Evolutionary conservation across 2,888 invertebrate genomes (phyloP), one percentile per base, ranked within the genome.

Genomic region (Acheta domesticus): DNA sequence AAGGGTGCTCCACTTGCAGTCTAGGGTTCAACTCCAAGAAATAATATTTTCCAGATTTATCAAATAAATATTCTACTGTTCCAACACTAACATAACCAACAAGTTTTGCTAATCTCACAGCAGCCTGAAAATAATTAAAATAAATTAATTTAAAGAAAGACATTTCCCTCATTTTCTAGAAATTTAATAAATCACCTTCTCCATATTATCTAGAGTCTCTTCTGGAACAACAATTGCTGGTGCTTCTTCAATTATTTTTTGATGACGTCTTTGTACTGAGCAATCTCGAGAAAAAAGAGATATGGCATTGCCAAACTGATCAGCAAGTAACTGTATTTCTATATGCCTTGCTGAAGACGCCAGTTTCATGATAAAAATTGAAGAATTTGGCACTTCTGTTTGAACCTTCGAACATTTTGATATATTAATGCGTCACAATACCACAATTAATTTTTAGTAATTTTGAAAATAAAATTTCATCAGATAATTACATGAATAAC

Each of bases 221-320:
- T 93, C 92, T 79, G 93, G 93, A 0, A 99, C 96, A 81, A 99
- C 92, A 36, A 96, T 94, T 0, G 97, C 97, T 0, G 99, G 99
- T 0, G 99, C 99, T 86, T 99, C 99, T 86, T 99, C 99, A 79
- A 99, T 99, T 86, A 99, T 99, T 88, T 99, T 99, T 88, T 99
- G 99, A 87, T 99, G 99, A 4, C 99, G 91, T 49, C 99, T 90
- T 87, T 99, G 99, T 83, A 99, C 99, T 5, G 99, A 99, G 86
- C 99, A 99, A 87, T 99, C 99, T 79, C 99, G 93, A 0, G 99
- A 99, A 87, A 98, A 99, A 76, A 99, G 89, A 0, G 99, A 98
- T 82, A 99, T 98, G 0, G 99, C 99, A 86, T 98, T 98, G 78
- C 97, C 99, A 85, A 98, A 99, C 85, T 95, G 95, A 89, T 99